phyloP scores from a whole-genome alignment of 2,797 vertebrate species.

The Crocidura indochinensis region DNA sequence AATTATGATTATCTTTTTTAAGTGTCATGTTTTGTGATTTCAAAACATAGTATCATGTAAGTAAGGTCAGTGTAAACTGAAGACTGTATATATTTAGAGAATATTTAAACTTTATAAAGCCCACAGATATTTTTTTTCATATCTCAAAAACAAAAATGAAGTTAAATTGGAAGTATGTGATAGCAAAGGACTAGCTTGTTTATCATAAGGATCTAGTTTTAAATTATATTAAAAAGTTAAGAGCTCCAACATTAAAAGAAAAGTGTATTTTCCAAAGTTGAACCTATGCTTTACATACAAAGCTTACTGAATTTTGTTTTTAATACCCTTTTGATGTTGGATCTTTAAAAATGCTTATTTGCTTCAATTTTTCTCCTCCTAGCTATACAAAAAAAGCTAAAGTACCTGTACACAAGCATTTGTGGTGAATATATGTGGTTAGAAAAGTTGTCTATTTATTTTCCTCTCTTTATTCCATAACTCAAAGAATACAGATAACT shows the following conservation, averaged over 20 bases:
- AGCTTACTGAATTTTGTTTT: background rate
- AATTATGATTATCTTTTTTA: slow-evolving; percentile 70
- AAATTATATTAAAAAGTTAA: slow-evolving; percentile 71
- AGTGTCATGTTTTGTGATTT: slow-evolving; percentile 74
- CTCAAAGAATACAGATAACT: background rate
- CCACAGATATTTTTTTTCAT: slow-evolving; percentile 64
- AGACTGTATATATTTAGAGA: slow-evolving; percentile 71
- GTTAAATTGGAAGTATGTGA: slow-evolving; percentile 75
- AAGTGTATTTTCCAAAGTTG: slow-evolving; percentile 68
- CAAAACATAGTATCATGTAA: slow-evolving; percentile 78
- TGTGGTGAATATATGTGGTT: too few relatives aligned
- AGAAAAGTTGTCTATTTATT: slow-evolving; percentile 64
- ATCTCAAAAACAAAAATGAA: slow-evolving; percentile 73
- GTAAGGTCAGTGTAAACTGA: slow-evolving; percentile 75
- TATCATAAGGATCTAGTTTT: slow-evolving; percentile 78
- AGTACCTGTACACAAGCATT: too few relatives aligned
- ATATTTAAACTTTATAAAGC: slow-evolving; percentile 71
- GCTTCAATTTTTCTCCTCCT: slow-evolving; percentile 52
- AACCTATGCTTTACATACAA: slow-evolving; percentile 59
- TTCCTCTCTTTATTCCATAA: background rate
- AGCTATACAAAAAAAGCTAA: background rate
- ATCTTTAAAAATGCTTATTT: slow-evolving; percentile 46
- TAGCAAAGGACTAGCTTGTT: slow-evolving; percentile 52
- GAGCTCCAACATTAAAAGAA: slow-evolving; percentile 68
- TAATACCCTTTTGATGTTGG: background rate